These are phyloP conservation scores for Elephas maximus DNA, from an alignment of 2,113 vertebrate species.

Conservation along the genomic window DNA sequence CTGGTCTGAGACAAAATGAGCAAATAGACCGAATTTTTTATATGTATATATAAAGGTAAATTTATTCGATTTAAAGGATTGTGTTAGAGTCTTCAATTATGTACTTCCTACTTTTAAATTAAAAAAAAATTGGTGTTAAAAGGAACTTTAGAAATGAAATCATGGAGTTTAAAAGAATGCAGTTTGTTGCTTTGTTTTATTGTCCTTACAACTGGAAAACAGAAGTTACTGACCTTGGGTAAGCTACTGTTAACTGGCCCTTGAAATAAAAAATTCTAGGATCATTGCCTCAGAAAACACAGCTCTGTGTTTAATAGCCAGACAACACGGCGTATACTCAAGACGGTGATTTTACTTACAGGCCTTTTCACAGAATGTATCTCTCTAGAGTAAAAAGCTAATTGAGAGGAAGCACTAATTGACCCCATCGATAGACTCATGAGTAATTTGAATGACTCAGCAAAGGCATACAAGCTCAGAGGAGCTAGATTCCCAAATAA, in stretches of 20 bases:
- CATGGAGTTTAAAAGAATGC: not conserved
- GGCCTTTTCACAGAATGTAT: not conserved
- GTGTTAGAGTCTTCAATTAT: not conserved
- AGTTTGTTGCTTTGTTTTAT: not conserved
- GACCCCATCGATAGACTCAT: not conserved
- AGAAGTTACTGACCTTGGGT: not conserved
- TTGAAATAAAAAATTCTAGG: constrained; percentile 61
- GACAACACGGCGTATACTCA: not conserved
- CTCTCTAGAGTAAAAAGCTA: not conserved
- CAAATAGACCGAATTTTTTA: not conserved
- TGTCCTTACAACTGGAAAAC: constrained; percentile 11
- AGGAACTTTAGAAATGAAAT: constrained; percentile 28
- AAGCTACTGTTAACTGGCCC: constrained; percentile 33
- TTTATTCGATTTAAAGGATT: not conserved
- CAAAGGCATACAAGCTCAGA: not conserved
- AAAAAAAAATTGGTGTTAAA: not conserved
- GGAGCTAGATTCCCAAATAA: not conserved
- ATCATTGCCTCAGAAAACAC: constrained; percentile 35
- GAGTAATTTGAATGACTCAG: constrained; percentile 5
- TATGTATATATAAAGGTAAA: not conserved
- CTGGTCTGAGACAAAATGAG: not conserved
- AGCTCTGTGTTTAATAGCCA: not conserved
- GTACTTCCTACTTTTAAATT: not conserved
- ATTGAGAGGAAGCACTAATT: not conserved
- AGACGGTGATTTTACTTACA: not conserved